Base-by-base conservation (phyloP, 2,113 vertebrate genomes). In the Anhinga rufa region DNA sequence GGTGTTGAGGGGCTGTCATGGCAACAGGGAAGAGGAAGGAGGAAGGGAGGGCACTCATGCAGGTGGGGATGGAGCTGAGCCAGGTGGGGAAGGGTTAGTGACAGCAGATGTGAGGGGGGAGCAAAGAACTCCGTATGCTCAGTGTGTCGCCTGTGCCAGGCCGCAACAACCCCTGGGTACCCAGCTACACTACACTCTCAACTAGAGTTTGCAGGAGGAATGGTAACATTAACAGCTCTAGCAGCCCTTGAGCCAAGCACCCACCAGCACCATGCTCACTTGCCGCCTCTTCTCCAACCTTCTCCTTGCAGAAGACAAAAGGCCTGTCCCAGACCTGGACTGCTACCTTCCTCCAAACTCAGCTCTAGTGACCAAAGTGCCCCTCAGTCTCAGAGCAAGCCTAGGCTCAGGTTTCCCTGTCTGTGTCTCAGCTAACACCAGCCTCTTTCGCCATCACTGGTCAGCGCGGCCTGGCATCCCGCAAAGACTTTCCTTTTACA, bases 1-100 rank as follows among this genome's bases (percentile, higher is more conserved):
- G 86, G 69, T 79, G 54, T 51, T 92, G 91, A 97, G 87, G 90
- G 93, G 92, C 96, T 92, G 97, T 97, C 97, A 97, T 97, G 97
- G 97, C 97, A 97, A 91, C 24, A 71, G 42, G 38, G 86, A 83
- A 92, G 52, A 69, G 40, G 70, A 55, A 88, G 49, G 31, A 90
- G 58, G 74, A 65, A 93, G 52, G 54, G 49, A 96, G 21, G 62
- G 89, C 92, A 79, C 78, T 82, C 96, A 96, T 97, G 95, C 95
- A 3, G 85, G 84, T 54, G 57, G 58, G 84, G 31, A 71, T 29
- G 61, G 68, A 95, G 94, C 54, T 4, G 36, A 95, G 83, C n/a
- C 60, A 90, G 65, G 81, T 93, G 20, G 66, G 72, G 51, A 88
- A 81, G 79, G 51, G 92, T 97, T 97, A 97, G 93, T 92, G 91